phyloP scores from a whole-genome alignment of 1,140 invertebrate species.

The Euwallacea fornicatus region DNA sequence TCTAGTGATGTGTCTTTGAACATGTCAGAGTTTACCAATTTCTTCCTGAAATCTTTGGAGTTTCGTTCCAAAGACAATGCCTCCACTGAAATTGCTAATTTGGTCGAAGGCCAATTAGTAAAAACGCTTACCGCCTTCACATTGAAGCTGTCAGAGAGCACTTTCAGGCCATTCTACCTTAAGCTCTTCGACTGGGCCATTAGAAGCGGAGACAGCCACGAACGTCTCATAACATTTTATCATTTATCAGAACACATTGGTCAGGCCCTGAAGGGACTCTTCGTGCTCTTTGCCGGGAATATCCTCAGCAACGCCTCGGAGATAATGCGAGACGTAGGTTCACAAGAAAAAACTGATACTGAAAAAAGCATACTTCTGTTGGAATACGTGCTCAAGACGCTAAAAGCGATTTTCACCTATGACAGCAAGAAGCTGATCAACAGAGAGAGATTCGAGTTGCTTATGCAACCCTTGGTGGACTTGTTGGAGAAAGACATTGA shows the following conservation, averaged over 20 bases:
- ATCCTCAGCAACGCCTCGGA: constrained; percentile 78
- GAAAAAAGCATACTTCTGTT: constrained; percentile 63
- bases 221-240: constrained; percentile 60
- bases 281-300: constrained; percentile 84
- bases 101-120: constrained; percentile 71
- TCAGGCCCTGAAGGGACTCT: constrained; percentile 81
- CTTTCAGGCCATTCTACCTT: constrained; percentile 84
- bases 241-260: constrained; percentile 76
- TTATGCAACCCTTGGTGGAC: constrained; percentile 86
- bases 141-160: constrained; percentile 84
- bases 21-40: constrained; percentile 67
- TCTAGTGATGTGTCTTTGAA: constrained; percentile 64
- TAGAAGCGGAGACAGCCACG: constrained; percentile 58
- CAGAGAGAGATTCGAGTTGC: constrained; percentile 77
- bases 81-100: constrained; percentile 52
- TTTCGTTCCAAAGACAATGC: constrained; percentile 60
- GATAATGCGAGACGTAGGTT: constrained; percentile 63
- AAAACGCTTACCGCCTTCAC: constrained; percentile 75
- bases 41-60: constrained; percentile 77
- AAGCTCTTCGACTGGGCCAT: constrained; percentile 85
- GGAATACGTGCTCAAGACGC: constrained; percentile 70
- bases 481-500: constrained; percentile 82
- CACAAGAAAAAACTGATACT: constrained; percentile 58
- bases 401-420: constrained; percentile 74
- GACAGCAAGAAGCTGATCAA: constrained; percentile 82